Evolutionary conservation across 2,113 vertebrate genomes (phyloP).

Genomic region (Prunella fulvescens): DNA sequence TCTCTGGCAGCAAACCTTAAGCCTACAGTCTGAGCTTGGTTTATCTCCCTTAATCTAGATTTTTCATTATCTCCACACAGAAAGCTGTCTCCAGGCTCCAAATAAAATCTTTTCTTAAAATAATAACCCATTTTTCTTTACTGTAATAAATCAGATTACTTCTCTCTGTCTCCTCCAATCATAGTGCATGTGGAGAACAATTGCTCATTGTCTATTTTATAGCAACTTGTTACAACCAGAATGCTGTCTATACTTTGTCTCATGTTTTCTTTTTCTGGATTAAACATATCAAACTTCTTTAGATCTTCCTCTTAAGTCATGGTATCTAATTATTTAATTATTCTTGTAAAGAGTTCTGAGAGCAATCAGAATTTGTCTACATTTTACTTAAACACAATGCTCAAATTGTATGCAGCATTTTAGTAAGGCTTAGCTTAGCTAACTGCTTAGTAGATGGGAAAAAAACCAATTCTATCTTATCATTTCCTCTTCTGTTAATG

Average conservation of each 20-base stretch:
- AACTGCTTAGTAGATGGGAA: not conserved
- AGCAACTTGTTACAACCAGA: not conserved
- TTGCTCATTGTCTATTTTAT: not conserved
- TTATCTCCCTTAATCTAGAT: not conserved
- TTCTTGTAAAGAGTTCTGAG: not conserved
- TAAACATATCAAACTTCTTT: not conserved
- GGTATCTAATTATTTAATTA: not conserved
- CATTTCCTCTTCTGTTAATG: not conserved
- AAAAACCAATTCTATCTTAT: not conserved
- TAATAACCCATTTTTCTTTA: not conserved
- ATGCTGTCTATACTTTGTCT: not conserved
- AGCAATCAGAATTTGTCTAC: not conserved
- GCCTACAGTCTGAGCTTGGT: not conserved
- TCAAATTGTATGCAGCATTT: not conserved
- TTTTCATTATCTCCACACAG: not conserved
- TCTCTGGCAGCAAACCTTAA: not conserved
- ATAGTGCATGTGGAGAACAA: not conserved
- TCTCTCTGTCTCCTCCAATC: not conserved
- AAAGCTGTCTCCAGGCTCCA: not conserved
- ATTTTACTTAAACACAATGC: not conserved
- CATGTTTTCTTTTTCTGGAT: not conserved
- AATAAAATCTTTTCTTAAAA: not conserved
- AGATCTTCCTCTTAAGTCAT: not conserved
- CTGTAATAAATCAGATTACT: not conserved
- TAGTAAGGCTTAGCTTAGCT: not conserved